Evolutionary conservation across 2,113 vertebrate genomes (phyloP), one percentile per base, ranked within the genome.

Genomic region (Pleuronectes platessa): DNA sequence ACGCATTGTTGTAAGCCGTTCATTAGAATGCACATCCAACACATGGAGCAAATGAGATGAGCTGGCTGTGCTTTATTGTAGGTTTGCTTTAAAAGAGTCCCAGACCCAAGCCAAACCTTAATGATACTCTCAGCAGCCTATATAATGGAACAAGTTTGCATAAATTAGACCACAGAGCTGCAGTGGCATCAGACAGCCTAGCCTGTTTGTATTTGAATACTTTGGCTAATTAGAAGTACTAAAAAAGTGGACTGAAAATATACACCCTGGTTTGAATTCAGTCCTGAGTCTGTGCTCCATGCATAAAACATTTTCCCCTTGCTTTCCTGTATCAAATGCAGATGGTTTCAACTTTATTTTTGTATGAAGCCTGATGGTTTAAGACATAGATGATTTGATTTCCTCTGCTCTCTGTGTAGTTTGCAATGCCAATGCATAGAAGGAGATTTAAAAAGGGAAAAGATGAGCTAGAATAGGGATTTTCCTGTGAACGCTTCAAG

Each of bases 81-180:
- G 82, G 76, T 88, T 91, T 85, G 90, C 83, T 82, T 81, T 78
- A 86, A 84, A 89, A 90, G 79, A 90, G 67, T 72, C 78, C 87
- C 82, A 74, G 89, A 91, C 81, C 82, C 84, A 84, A 92, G 83
- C 80, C 84, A 80, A 80, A 86, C 78, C 86, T 87, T 94, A 94
- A 94, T 93, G 89, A 94, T 91, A 83, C 89, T 89, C 92, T 92
- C 90, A 88, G 84, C 88, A 91, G 93, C 89, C 90, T 92, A 92
- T 92, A 94, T 92, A 93, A 94, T 93, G 76, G 87, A 93, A 93
- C 93, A 92, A 84, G 93, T 92, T 94, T 94, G 94, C 92, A 92
- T 94, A 93, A 94, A 94, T 94, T 92, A 94, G 91, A 86, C 90
- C 91, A 79, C 91, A 92, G 86, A 84, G 84, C 86, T 88, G 87